These are phyloP conservation scores for Orthosia gothica DNA, from an alignment of 2,888 invertebrate genomes.

Conservation along the genomic window DNA sequence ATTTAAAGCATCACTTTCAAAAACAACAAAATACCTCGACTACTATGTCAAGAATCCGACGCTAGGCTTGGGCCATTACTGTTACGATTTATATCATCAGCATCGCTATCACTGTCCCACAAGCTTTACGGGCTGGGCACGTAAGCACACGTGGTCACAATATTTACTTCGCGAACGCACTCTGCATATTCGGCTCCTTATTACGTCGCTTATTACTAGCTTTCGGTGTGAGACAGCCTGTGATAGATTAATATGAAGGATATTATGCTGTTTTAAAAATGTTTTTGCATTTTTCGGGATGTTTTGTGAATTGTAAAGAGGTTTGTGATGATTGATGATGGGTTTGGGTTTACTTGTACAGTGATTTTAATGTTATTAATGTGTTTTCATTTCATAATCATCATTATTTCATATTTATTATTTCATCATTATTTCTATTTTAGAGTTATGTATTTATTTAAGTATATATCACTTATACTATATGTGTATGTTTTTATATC, in stretches of 20 bases:
- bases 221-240: constrained; percentile 39
- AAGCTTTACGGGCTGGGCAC: constrained; percentile 66
- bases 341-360: not conserved
- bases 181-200: constrained; percentile 85
- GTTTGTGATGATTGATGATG: not conserved
- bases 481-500: too few relatives aligned
- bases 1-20: too few relatives aligned
- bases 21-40: too few relatives aligned
- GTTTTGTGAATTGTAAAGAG: constrained; percentile 16
- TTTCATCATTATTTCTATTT: too few relatives aligned
- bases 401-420: too few relatives aligned
- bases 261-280: constrained; percentile 31
- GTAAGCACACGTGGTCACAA: constrained; percentile 87
- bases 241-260: constrained; percentile 48
- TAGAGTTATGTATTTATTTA: too few relatives aligned
- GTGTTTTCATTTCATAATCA: too few relatives aligned
- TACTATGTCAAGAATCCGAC: not conserved
- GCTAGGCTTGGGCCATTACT: not conserved
- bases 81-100: not conserved
- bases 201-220: constrained; percentile 70
- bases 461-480: too few relatives aligned
- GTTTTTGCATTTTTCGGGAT: constrained; percentile 11
- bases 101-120: constrained; percentile 58
- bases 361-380: not conserved
- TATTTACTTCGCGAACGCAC: constrained; percentile 87